Evolutionary conservation across 1,140 invertebrate genomes (phyloP).

Genomic region (Drosophila willistoni): DNA sequence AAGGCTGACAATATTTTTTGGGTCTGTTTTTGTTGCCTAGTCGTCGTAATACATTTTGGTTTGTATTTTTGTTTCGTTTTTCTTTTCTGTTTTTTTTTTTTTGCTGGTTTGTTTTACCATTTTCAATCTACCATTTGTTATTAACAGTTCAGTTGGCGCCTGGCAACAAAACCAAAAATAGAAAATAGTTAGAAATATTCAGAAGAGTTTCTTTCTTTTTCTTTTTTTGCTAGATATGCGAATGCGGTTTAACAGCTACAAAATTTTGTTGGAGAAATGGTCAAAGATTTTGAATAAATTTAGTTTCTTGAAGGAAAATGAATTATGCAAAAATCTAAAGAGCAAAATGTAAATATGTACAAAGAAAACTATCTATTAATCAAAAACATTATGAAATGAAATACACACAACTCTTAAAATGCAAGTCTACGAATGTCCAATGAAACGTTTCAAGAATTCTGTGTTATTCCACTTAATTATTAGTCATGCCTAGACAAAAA

Average conservation of each 20-base stretch:
- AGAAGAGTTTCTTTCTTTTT: too few relatives aligned
- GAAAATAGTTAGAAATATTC: not conserved
- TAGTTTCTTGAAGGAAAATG: too few relatives aligned
- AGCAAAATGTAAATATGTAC: too few relatives aligned
- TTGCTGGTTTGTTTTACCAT: constrained; percentile 37
- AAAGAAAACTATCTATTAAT: too few relatives aligned
- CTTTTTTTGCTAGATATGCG: not conserved
- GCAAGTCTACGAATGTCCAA: too few relatives aligned
- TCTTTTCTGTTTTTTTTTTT: constrained; percentile 5
- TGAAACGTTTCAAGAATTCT: too few relatives aligned
- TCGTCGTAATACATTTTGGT: constrained; percentile 8
- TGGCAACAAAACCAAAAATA: constrained; percentile 19
- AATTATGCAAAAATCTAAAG: too few relatives aligned
- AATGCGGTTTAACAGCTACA: not conserved
- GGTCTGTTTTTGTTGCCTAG: not conserved
- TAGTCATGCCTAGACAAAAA: too few relatives aligned
- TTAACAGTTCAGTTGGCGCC: constrained; percentile 44
- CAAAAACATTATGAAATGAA: too few relatives aligned
- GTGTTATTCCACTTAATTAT: too few relatives aligned
- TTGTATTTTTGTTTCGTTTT: not conserved
- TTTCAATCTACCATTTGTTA: constrained; percentile 53
- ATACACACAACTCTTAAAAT: too few relatives aligned
- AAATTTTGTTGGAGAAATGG: not conserved
- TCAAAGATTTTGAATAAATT: too few relatives aligned
- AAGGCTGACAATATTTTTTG: constrained; percentile 6